phyloP scores from a whole-genome alignment of 2,888 invertebrate species.

The Drosophila ochracea region DNA sequence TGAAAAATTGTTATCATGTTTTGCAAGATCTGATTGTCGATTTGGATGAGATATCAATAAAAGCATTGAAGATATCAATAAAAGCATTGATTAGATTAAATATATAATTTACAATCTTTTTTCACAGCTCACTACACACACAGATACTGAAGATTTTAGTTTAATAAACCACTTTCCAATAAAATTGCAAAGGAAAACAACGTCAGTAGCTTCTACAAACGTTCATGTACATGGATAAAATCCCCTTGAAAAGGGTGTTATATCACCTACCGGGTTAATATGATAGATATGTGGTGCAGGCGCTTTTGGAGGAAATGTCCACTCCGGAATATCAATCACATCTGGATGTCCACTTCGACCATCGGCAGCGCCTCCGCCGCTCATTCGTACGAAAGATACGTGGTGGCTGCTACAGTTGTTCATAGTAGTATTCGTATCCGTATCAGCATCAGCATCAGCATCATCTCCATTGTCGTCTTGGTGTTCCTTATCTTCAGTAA shows the following conservation, averaged over 20 bases:
- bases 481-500: slow-evolving; percentile 18
- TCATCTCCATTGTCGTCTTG: slow-evolving; percentile 13
- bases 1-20: not conserved
- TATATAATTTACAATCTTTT: not conserved
- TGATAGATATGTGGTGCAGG: slow-evolving; percentile 90
- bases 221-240: not conserved
- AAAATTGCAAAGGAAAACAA: not conserved
- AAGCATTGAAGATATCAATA: not conserved
- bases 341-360: slow-evolving; percentile 75
- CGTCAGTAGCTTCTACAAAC: not conserved
- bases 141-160: not conserved
- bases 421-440: slow-evolving; percentile 27
- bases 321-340: slow-evolving; percentile 86
- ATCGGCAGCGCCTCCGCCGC: slow-evolving; percentile 53
- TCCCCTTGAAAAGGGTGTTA: not conserved
- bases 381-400: slow-evolving; percentile 68
- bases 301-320: slow-evolving; percentile 94
- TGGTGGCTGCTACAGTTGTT: slow-evolving; percentile 60
- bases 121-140: not conserved
- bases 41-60: not conserved
- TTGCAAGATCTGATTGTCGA: not conserved
- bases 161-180: not conserved
- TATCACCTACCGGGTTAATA: slow-evolving; percentile 89
- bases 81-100: not conserved
- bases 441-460: slow-evolving; percentile 1